Conservation (phyloP, 2,888 invertebrate species). For the Amphipyra berbera region DNA sequence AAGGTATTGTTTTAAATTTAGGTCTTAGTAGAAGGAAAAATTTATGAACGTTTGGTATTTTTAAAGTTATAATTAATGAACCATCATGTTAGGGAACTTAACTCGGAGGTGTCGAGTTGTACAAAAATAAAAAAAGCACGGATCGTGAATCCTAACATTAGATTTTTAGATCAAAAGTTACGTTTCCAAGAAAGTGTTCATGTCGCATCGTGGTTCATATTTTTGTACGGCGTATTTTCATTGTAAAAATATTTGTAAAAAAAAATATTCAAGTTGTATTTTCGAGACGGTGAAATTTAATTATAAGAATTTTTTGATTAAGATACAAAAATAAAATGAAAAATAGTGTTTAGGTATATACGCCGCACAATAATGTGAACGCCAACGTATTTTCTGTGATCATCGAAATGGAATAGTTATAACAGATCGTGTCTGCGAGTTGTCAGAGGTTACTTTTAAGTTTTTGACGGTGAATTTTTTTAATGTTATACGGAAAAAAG, state of each 20-base stretch:
- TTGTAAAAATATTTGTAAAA: constrained; percentile 68
- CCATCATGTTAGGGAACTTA: constrained; percentile 83
- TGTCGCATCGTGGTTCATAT: constrained; percentile 65
- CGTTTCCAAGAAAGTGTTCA: constrained; percentile 90
- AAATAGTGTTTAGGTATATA: constrained; percentile 63
- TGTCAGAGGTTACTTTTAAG: constrained; percentile 84
- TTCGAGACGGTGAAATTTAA: constrained; percentile 72
- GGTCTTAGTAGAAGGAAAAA: constrained; percentile 89
- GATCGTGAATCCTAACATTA: constrained; percentile 88
- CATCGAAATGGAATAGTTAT: constrained; percentile 86
- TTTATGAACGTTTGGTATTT: constrained; percentile 89
- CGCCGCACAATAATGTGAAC: constrained; percentile 69
- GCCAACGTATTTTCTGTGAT: constrained; percentile 81
- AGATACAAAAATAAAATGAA: constrained; percentile 67
- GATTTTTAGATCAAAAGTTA: constrained; percentile 86
- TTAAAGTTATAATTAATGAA: constrained; percentile 87
- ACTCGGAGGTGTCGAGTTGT: constrained; percentile 78
- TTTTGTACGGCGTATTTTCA: constrained; percentile 65
- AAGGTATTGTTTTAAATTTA: constrained; percentile 89
- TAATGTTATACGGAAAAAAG: constrained; percentile 75
- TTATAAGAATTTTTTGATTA: constrained; percentile 72
- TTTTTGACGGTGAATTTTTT: constrained; percentile 84
- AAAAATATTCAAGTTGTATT: constrained; percentile 72
- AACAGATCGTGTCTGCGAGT: constrained; percentile 82
- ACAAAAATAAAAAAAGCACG: constrained; percentile 85